Base-by-base conservation (phyloP, 2,113 vertebrate species). In the Gymnarchus niloticus region DNA sequence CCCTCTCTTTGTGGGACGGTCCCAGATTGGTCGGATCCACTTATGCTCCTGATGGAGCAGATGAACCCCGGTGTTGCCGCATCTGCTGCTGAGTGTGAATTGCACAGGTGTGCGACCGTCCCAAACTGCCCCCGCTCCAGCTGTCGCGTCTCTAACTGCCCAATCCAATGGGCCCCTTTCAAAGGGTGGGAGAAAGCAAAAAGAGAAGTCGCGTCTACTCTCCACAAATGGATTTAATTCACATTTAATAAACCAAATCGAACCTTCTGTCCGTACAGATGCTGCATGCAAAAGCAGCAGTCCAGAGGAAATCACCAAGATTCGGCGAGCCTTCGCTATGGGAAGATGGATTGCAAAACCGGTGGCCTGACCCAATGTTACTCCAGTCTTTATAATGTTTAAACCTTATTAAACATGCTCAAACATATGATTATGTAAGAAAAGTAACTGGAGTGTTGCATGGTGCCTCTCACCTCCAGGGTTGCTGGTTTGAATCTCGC, bases 1-100 rank as follows among this genome's bases (percentile, higher is more conserved):
- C 48, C 37, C 2, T 77, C 28, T 17, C 56, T 81, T 61, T 61
- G 83, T 61, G 56, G 76, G 21, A 5, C 3, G 83, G 44, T 59
- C 83, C 76, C 59, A 25, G 57, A 81, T 81, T 61, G 56, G 49
- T 73, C 80, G 56, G 82, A 81, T 59, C 83, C 83, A 86, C 73
- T 84, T 86, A 78, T 46, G 56, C 44, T 78, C 78, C 85, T 82
- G 85, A 65, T 83, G 48, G 46, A 56, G 52, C 65, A 61, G 54
- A 85, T 87, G 83, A 87, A 80, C 28, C 37, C 33, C 8, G 69
- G 46, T 54, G 77, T 51, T 3, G 4, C 61, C 56, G 56, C 85
- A 86, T 84, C 81, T 88, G 85, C 44, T 59, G 33, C 23, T 19
- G 48, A 3, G n/a, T 37, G 4, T 33, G 28, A 10, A 6, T 25